A percentile compares a stretch with the other conserved stretches of the same genome.
Evolutionary conservation across 2,888 invertebrate species (phyloP).

Genomic region (Tinea pellionella): DNA sequence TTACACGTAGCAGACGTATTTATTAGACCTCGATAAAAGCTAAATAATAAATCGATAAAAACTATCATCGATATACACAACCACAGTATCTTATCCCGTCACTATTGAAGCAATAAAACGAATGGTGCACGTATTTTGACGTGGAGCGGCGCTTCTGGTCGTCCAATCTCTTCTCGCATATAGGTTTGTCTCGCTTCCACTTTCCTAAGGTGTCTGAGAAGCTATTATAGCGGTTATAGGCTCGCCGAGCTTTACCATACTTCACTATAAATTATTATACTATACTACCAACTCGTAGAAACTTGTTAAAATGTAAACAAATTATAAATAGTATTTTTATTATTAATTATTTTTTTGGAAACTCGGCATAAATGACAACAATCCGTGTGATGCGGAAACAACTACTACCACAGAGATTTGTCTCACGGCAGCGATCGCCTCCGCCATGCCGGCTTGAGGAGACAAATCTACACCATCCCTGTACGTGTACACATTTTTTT

Average conservation of each 20-base stretch:
- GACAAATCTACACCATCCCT: too few relatives aligned
- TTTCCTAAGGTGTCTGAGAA: conserved; percentile 51
- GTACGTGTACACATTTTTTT: too few relatives aligned
- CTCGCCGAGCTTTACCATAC: conserved; percentile 32
- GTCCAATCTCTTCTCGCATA: conserved; percentile 34
- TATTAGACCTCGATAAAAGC: neutral
- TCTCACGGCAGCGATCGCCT: too few relatives aligned
- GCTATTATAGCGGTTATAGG: conserved; percentile 61
- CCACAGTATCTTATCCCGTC: conserved; percentile 20
- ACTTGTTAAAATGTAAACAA: neutral
- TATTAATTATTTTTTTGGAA: too few relatives aligned
- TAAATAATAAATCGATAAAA: neutral
- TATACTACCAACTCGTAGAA: conserved; percentile 33
- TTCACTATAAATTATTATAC: conserved; percentile 61
- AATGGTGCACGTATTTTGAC: conserved; percentile 70
- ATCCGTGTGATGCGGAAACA: too few relatives aligned
- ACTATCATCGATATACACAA: neutral
- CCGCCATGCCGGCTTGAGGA: too few relatives aligned
- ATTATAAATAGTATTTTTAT: too few relatives aligned
- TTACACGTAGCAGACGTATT: too few relatives aligned
- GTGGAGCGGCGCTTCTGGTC: conserved; percentile 70
- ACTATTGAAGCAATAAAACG: conserved; percentile 61
- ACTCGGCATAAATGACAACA: too few relatives aligned
- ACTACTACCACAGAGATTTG: too few relatives aligned
- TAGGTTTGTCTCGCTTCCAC: conserved; percentile 37